These are phyloP conservation scores for Vanessa tameamea DNA, from an alignment of 1,140 invertebrate genomes.

Conservation along the genomic window DNA sequence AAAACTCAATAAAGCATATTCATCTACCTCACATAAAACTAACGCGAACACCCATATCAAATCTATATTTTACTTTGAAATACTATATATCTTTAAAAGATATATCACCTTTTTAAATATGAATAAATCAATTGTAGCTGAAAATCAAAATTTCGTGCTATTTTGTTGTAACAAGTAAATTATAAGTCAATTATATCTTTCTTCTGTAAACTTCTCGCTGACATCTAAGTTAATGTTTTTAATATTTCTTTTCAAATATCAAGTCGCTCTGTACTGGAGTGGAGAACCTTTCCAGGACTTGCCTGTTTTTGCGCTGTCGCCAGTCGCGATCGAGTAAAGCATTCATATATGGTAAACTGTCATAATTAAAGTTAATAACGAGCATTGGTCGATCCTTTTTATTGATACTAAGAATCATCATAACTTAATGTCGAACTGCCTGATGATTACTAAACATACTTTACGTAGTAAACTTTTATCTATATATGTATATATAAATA, in stretches of 20 bases:
- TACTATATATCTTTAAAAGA: too few species aligned
- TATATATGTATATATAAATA: neutral
- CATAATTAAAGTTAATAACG: slow-evolving; percentile 80
- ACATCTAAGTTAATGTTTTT: slow-evolving; percentile 58
- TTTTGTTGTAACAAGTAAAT: too few species aligned
- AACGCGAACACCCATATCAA: too few species aligned
- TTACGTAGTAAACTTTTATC: neutral
- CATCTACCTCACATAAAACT: too few species aligned
- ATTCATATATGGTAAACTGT: slow-evolving; percentile 77
- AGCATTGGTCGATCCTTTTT: slow-evolving; percentile 65
- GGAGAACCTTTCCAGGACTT: slow-evolving; percentile 51
- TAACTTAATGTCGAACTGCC: slow-evolving; percentile 56
- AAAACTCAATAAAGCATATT: too few species aligned
- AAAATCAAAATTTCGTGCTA: too few species aligned
- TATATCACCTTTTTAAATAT: too few species aligned
- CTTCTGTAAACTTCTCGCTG: slow-evolving; percentile 1
- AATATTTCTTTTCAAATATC: slow-evolving; percentile 61
- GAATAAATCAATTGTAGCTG: too few species aligned
- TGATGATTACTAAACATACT: neutral
- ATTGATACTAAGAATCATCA: slow-evolving; percentile 64
- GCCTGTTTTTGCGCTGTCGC: slow-evolving; percentile 56
- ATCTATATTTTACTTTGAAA: too few species aligned
- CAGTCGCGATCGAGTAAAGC: slow-evolving; percentile 61
- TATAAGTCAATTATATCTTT: too few species aligned
- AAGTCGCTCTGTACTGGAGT: slow-evolving; percentile 62